These are phyloP conservation scores for Bryconaethiops microstoma DNA, from an alignment of 2,797 vertebrate species.

Conservation along the genomic window DNA sequence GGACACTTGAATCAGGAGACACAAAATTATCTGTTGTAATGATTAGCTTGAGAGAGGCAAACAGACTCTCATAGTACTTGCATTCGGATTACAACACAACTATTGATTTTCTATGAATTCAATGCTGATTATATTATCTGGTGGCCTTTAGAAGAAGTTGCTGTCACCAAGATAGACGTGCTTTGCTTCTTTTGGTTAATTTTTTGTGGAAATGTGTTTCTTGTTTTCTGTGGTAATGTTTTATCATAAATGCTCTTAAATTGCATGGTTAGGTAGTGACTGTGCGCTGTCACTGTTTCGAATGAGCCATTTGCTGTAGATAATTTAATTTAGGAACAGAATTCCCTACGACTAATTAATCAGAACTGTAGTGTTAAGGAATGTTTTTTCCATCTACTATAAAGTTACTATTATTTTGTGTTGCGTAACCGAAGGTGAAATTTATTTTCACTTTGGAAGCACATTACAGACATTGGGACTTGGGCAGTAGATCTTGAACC, in stretches of 20 bases:
- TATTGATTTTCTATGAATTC: slow-evolving; percentile 18
- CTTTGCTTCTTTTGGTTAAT: neutral
- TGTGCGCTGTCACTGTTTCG: neutral
- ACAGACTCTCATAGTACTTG: neutral
- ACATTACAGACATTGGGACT: neutral
- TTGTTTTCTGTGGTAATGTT: neutral
- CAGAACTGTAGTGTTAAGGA: neutral
- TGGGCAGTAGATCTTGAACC: neutral
- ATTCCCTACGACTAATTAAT: neutral
- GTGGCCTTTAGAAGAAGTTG: neutral
- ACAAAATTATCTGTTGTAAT: slow-evolving; percentile 7
- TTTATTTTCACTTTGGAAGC: neutral
- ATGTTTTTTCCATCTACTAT: neutral
- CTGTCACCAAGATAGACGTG: no score
- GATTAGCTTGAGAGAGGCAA: slow-evolving; percentile 1
- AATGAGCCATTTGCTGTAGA: neutral
- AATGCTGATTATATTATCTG: neutral
- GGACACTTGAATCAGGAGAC: slow-evolving; percentile 7
- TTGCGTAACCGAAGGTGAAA: slow-evolving; percentile 28
- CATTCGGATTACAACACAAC: neutral
- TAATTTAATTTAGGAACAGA: neutral
- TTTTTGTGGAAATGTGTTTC: neutral
- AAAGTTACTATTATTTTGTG: neutral
- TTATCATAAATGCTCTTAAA: neutral
- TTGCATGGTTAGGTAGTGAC: no score